Conservation (phyloP, 2,113 vertebrate species). For the Bufo gargarizans region DNA sequence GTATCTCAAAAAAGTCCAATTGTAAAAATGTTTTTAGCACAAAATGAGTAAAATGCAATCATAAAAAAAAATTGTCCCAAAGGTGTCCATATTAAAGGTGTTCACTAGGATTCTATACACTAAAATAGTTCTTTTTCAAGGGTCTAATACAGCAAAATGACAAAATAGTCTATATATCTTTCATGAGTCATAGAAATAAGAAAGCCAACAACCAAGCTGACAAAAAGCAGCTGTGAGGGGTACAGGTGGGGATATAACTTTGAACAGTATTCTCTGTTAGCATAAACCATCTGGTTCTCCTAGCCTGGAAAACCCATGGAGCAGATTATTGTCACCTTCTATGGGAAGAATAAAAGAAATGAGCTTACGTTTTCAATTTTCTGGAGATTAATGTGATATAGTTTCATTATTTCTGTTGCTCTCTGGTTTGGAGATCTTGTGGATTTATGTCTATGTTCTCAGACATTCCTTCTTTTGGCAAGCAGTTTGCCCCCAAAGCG, state of each 20-base stretch:
- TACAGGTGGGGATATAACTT: background rate
- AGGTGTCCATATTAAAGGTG: too few species aligned
- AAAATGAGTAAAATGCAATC: too few species aligned
- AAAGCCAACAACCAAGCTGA: background rate
- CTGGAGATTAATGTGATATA: background rate
- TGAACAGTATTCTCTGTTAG: background rate
- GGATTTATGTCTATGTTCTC: background rate
- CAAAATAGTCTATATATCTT: too few species aligned
- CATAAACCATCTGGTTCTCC: background rate
- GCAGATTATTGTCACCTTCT: conserved; percentile 6
- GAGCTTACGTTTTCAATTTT: background rate
- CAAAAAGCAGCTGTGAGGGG: background rate
- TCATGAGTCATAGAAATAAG: background rate
- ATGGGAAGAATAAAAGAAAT: background rate
- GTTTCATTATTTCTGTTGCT: background rate
- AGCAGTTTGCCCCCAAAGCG: too few species aligned
- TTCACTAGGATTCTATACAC: too few species aligned
- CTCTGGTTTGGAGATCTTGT: background rate
- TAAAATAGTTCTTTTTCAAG: too few species aligned
- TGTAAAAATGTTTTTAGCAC: too few species aligned
- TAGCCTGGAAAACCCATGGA: background rate
- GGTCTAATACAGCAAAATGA: too few species aligned
- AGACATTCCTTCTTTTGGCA: background rate
- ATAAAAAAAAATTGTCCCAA: too few species aligned
- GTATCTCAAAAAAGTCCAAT: too few species aligned